phyloP scores from a whole-genome alignment of 2,797 vertebrate genomes.

The Tauraco hartlaubi region DNA sequence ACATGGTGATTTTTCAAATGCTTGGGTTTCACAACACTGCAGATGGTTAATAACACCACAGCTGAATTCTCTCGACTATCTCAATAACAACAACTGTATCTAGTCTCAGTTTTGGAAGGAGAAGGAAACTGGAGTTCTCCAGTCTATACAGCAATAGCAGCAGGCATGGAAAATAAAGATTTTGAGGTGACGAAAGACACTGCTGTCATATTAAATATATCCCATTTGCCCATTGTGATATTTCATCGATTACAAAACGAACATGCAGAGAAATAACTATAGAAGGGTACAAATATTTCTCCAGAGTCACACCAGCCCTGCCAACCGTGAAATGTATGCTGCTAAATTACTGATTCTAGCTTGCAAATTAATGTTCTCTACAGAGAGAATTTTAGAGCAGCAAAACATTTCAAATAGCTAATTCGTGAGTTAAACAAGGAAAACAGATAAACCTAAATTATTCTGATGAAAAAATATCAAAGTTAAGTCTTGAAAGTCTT shows the following conservation, averaged over 20 bases:
- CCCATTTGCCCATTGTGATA: slow-evolving; percentile 29
- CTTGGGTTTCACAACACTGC: neutral
- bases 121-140: neutral
- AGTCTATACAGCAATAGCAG: neutral
- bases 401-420: slow-evolving; percentile 24
- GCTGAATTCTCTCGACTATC: neutral
- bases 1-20: neutral
- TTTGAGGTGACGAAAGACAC: neutral
- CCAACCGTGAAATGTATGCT: slow-evolving; percentile 71
- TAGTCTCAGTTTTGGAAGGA: neutral
- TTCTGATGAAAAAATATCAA: slow-evolving; percentile 1
- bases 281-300: slow-evolving; percentile 72
- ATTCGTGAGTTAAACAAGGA: slow-evolving; percentile 23
- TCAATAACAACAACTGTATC: neutral
- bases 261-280: slow-evolving; percentile 59
- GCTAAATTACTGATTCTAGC: slow-evolving; percentile 51
- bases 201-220: slow-evolving; percentile 41
- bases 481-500: neutral
- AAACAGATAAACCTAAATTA: slow-evolving; percentile 27
- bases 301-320: slow-evolving; percentile 56
- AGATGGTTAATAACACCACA: neutral
- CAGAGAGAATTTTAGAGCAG: slow-evolving; percentile 59
- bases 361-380: slow-evolving; percentile 65
- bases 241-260: slow-evolving; percentile 74
- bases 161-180: neutral